phyloP scores from a whole-genome alignment of 2,113 vertebrate species.

The Pardalotus punctatus region DNA sequence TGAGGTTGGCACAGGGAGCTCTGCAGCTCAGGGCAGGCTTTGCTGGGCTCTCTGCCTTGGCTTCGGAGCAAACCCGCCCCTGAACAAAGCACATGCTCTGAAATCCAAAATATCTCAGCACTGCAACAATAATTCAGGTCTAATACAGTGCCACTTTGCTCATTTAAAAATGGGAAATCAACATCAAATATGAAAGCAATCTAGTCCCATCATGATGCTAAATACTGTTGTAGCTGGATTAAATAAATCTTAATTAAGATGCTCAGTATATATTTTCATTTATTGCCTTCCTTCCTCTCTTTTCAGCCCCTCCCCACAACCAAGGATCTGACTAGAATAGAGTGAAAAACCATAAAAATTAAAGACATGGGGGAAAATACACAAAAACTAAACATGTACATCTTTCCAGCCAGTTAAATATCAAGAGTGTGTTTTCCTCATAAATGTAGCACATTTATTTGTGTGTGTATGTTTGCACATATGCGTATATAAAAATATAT shows the following conservation, averaged over 20 bases:
- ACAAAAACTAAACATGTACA: background rate
- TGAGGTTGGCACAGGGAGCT: background rate
- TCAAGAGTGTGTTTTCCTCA: background rate
- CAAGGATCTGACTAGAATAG: background rate
- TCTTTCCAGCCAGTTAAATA: background rate
- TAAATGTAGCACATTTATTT: background rate
- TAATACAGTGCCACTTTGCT: conserved; percentile 8
- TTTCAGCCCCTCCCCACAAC: background rate
- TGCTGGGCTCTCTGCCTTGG: background rate
- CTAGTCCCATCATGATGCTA: conserved; percentile 51
- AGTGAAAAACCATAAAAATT: background rate
- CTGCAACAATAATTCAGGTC: background rate
- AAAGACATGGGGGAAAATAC: background rate
- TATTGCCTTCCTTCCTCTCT: background rate
- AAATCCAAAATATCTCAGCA: background rate
- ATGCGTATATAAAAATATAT: background rate
- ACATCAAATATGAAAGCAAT: conserved; percentile 37
- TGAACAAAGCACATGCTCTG: background rate
- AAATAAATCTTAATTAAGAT: conserved; percentile 40
- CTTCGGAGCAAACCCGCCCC: background rate
- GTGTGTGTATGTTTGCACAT: background rate
- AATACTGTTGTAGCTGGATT: conserved; percentile 41
- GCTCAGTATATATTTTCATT: conserved; percentile 16
- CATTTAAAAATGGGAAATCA: conserved; percentile 37
- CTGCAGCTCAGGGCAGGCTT: background rate